Base-by-base conservation (phyloP, 1,140 invertebrate genomes). In the Drosophila ogumai region DNA sequence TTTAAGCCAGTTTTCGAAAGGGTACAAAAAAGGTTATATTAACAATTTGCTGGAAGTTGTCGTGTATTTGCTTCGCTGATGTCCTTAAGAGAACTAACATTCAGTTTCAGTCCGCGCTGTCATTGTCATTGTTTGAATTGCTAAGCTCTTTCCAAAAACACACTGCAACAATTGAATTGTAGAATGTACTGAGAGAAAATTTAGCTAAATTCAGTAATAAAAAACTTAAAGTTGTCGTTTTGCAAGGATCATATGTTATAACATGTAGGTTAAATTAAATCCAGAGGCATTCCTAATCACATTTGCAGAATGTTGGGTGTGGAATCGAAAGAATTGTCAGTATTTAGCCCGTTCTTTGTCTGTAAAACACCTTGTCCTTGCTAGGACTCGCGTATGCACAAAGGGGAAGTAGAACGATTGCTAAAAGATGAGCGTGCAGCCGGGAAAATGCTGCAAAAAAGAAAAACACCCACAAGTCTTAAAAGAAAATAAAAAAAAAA, bases 1-100 rank as follows among this genome's bases (percentile, higher is more conserved):
- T 2, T 49, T 10, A 6, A n/a, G 4, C 15, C 8, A 17, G 9
- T 0, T 15, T 17, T 7, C n/a, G n/a, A 50, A 17, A 38, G 52
- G 34, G 19, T 38, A 38, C 9, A 69, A 57, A 69, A 77, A 77
- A 77, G 57, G 44, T 69, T 77, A 52, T 50, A 77, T 76, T 77
- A 77, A 77, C 61, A 69, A 61, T 68, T 50, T 9, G 31, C n/a
- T 13, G 40, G n/a, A 8, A 6, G 32, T 4, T 12, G 63, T 57
- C 57, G 25, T 67, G 73, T 69, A 69, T 76, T 77, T 77, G 74
- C 65, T 77, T 77, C 68, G 75, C 61, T 78, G 75, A 78, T 78
- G 74, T 77, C 75, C 75, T 77, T 77, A 67, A 58, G 57, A 77
- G 64, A 63, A 78, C 69, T 77, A 77, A 77, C 74, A 78, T 78